Base-by-base conservation (phyloP, 2,888 invertebrate genomes). In the Caenorhabditis afra region DNA sequence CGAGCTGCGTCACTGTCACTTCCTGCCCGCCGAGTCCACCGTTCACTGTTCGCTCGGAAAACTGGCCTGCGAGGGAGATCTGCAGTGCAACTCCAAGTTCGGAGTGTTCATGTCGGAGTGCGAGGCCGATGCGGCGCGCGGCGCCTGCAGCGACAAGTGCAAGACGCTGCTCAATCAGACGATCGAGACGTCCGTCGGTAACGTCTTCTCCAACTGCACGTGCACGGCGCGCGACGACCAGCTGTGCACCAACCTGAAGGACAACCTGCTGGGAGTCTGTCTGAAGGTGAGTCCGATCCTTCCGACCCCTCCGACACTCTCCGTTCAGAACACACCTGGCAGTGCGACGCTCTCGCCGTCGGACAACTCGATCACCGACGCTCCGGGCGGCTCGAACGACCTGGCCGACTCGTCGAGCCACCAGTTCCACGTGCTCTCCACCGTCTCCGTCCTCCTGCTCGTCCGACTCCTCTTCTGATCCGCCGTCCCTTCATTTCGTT, bases 81-180 rank as follows among this genome's bases (percentile, higher is more conserved):
- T 89, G 22, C 88, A 88, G 84, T 89, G 89, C 73, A 88, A 89
- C 59, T 85, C 89, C 29, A 88, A 89, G 53, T 89, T 87, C 85
- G 87, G 88, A 50, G 85, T 87, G 20, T 89, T 87, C 81, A 80
- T 90, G 50, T 87, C 87, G n/a, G 89, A 89, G 64, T 89, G 89
- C 74, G 89, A 89, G 62, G 79, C 86, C 8, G 89, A 89, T 68
- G 85, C 87, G 22, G 81, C 80, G 8, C 49, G 83, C 49, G 85
- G 88, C 14, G 84, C 85, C 16, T 89, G 89, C 75, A 81, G 82
- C 16, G 81, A 81, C n/a, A 87, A 88, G 62, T 89, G 89, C 79
- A 61, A 68, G 47, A 71, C 70, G 0, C 58, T 84, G 12, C 57
- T 84, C 50, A 62, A 66, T 10, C 79, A 78, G 35, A 74, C 84